Conservation (phyloP, 2,113 vertebrate genomes). For the Euleptes europaea region DNA sequence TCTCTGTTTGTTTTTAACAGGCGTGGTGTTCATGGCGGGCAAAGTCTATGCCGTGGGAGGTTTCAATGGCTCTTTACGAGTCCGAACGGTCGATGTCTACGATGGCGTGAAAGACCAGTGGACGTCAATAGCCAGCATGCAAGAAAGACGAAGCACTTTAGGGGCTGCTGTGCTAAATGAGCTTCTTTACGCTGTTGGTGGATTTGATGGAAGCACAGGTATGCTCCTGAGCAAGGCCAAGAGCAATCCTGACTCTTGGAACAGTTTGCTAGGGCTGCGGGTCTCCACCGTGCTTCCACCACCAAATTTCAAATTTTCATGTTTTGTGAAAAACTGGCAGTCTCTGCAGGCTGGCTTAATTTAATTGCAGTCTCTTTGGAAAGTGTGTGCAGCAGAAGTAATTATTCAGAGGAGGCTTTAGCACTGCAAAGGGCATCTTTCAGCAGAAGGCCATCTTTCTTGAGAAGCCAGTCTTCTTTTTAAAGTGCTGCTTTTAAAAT, state of each 20-base stretch:
- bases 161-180: slow-evolving; percentile 90
- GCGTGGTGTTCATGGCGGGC: slow-evolving; percentile 92
- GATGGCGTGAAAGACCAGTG: slow-evolving; percentile 90
- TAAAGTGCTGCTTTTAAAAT: not conserved
- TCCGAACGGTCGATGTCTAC: slow-evolving; percentile 91
- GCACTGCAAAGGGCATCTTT: not conserved
- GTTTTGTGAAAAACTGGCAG: not conserved
- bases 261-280: not conserved
- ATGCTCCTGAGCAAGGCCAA: slow-evolving; percentile 22
- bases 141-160: slow-evolving; percentile 92
- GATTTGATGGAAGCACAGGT: slow-evolving; percentile 97
- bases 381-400: too few relatives aligned
- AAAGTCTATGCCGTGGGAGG: slow-evolving; percentile 91
- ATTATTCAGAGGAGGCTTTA: too few relatives aligned
- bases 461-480: accelerated
- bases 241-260: not conserved
- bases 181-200: slow-evolving; percentile 92
- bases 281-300: not conserved
- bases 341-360: not conserved
- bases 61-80: slow-evolving; percentile 91
- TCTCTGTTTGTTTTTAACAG: slow-evolving; percentile 60
- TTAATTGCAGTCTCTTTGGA: not conserved
- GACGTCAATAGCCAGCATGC: slow-evolving; percentile 92
- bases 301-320: accelerated
- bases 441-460: not conserved